phyloP scores from a whole-genome alignment of 2,113 vertebrate genomes.

The Larimichthys crocea region DNA sequence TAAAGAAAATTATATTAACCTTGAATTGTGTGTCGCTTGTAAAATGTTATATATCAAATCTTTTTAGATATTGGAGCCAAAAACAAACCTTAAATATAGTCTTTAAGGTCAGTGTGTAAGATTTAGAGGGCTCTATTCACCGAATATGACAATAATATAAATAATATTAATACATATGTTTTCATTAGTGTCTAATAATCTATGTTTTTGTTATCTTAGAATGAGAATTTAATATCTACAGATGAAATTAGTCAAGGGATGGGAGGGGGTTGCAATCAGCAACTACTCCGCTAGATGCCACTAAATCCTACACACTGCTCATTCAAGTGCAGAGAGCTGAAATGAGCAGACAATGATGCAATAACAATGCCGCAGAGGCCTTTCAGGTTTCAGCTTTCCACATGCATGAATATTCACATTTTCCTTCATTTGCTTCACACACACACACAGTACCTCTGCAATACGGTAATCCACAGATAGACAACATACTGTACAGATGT shows the following conservation, averaged over 20 bases:
- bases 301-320: too few relatives aligned
- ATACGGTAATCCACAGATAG: slow-evolving; percentile 27
- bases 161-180: too few relatives aligned
- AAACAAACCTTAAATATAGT: neutral
- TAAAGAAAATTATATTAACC: neutral
- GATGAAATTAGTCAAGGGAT: too few relatives aligned
- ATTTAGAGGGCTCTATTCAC: too few relatives aligned
- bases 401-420: too few relatives aligned
- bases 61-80: slow-evolving; percentile 10
- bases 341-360: slow-evolving; percentile 45
- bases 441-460: slow-evolving; percentile 2
- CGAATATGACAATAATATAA: too few relatives aligned
- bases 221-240: too few relatives aligned
- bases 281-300: too few relatives aligned
- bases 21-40: neutral
- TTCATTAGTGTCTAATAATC: too few relatives aligned
- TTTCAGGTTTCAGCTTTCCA: neutral
- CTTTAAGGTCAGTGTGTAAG: neutral
- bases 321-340: slow-evolving; percentile 1
- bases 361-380: slow-evolving; percentile 35
- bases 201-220: too few relatives aligned
- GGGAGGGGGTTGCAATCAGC: too few relatives aligned
- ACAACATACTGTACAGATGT: slow-evolving; percentile 41
- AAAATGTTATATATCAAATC: neutral
- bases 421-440: neutral